Percentiles rank a stretch among this genome's conserved stretches.
Conservation (phyloP, 2,113 vertebrate genomes). For the Mionectes macconnelli region DNA sequence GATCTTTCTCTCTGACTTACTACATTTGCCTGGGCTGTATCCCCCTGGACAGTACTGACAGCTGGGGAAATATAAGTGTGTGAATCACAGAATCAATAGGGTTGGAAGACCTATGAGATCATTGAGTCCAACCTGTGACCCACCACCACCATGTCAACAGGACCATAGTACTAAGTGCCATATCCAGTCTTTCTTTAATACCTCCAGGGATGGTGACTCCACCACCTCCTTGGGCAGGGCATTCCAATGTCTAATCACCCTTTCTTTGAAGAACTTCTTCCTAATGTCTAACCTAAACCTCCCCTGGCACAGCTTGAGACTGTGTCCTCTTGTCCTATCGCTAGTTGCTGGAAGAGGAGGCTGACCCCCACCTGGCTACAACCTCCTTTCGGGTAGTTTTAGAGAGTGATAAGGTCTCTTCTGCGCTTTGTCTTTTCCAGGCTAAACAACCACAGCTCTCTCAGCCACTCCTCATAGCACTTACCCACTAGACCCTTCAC, state of each 20-base stretch:
- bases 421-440: background rate
- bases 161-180: too few relatives aligned
- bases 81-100: background rate
- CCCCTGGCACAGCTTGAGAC: too few relatives aligned
- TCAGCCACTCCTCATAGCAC: background rate
- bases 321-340: background rate
- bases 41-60: background rate
- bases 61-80: background rate
- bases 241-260: background rate
- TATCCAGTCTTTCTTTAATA: background rate
- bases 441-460: background rate
- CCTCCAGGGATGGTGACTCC: background rate
- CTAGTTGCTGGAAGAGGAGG: background rate
- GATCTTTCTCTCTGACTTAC: background rate
- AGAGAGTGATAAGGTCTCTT: too few relatives aligned
- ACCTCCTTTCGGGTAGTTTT: too few relatives aligned
- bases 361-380: background rate
- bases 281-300: background rate
- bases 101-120: background rate
- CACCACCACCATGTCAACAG: background rate
- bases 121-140: rapidly evolving
- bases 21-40: background rate
- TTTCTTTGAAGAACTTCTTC: background rate
- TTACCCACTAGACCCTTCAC: background rate
- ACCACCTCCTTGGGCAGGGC: background rate